Evolutionary conservation across 2,797 vertebrate species (phyloP).

Genomic region (Thalassophryne amazonica): DNA sequence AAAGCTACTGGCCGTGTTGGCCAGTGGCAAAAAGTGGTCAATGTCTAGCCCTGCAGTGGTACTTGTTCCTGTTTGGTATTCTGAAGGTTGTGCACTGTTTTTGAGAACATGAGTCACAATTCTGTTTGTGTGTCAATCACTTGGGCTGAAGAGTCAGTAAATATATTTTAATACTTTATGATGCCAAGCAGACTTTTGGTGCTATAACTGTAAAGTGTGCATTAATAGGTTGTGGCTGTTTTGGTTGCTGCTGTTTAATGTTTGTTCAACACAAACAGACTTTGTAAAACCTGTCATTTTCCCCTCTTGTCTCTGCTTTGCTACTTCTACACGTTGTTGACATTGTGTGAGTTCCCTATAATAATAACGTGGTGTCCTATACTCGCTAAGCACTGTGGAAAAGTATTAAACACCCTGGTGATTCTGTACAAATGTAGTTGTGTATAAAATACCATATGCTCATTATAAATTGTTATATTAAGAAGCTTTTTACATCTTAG

Average conservation of each 20-base stretch:
- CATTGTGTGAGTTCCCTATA: constrained; percentile 4
- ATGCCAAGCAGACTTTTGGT: not conserved
- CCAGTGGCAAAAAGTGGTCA: no score
- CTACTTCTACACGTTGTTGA: not conserved
- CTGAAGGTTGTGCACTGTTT: not conserved
- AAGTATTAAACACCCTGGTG: no score
- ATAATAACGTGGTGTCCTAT: no score
- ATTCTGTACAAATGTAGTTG: no score
- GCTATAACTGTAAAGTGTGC: no score
- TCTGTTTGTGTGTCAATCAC: constrained; percentile 7
- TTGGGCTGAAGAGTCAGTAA: constrained; percentile 12
- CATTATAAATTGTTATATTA: no score
- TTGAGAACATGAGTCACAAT: constrained; percentile 11
- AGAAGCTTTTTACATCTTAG: no score
- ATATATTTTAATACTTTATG: constrained; percentile 7
- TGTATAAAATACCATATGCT: no score
- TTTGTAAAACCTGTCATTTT: not conserved
- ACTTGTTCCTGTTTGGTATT: not conserved
- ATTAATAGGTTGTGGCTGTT: no score
- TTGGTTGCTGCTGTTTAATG: no score
- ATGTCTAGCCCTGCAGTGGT: not conserved
- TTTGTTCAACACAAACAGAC: not conserved
- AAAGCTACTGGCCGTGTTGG: no score
- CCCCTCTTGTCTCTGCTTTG: not conserved
- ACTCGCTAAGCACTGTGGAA: no score